Evolutionary conservation across 2,888 invertebrate genomes (phyloP).

Genomic region (Oscheius sp.): DNA sequence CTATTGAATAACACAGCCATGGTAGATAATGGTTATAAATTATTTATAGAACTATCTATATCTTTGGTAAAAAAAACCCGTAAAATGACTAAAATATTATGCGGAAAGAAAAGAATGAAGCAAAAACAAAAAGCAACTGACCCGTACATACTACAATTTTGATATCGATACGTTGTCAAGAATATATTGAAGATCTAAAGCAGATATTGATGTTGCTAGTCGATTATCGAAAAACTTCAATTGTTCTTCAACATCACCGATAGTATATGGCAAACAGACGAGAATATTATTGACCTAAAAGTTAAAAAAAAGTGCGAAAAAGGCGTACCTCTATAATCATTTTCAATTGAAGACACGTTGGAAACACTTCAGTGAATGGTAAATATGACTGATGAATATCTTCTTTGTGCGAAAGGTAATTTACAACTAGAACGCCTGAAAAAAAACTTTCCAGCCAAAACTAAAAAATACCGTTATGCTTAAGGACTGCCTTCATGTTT

Average conservation of each 20-base stretch:
- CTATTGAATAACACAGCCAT: conserved; percentile 2
- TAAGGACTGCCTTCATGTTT: conserved; percentile 34
- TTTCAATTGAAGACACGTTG: conserved; percentile 39
- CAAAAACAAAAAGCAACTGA: not conserved
- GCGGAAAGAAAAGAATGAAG: not conserved
- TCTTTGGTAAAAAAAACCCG: not conserved
- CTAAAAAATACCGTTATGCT: conserved; percentile 36
- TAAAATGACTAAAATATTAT: not conserved
- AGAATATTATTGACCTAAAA: conserved; percentile 24
- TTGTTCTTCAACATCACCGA: conserved; percentile 14
- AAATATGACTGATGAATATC: not conserved
- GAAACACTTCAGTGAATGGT: conserved; percentile 28
- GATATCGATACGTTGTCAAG: conserved; percentile 12
- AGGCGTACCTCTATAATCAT: conserved; percentile 30
- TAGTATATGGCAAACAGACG: conserved; percentile 7
- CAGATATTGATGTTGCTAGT: not conserved
- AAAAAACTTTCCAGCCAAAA: not conserved
- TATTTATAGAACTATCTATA: conserved; percentile 1
- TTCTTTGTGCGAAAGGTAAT: conserved; percentile 39
- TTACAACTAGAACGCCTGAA: conserved; percentile 40
- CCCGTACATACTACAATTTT: not conserved
- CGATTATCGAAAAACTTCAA: conserved; percentile 4
- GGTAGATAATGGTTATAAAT: not conserved
- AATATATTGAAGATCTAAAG: conserved; percentile 16
- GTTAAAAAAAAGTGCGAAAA: not conserved